Evolutionary conservation across 2,113 vertebrate genomes (phyloP), one percentile per base, ranked within the genome.

Genomic region (Boleophthalmus pectinirostris): DNA sequence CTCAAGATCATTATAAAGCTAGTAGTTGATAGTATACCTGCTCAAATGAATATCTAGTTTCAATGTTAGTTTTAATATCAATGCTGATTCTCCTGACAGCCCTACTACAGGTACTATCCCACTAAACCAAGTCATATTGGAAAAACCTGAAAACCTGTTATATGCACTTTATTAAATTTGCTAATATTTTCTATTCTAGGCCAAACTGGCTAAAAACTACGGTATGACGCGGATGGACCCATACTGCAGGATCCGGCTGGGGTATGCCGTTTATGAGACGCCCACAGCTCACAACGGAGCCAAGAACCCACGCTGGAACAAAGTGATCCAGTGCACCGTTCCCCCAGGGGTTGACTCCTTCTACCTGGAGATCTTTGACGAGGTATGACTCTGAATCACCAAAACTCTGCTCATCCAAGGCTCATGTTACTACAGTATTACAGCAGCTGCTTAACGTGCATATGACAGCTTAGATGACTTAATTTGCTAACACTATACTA

Each of bases 181-280:
- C 9, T 2, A 21, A n/a, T 23, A 7, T 38, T 69, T 64, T 70
- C 10, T 15, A 18, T 73, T 1, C 20, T 1, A 99, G 98, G 98
- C 96, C 25, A 99, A 98, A 85, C 74, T 99, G 77, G 97, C 98
- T 0, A 99, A 99, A 87, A 99, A 99, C 83, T 99, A 99, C 0
- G 97, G 98, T 0, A 96, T 99, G 96, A 99, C 98, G 0, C 96
- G 98, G 15, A 99, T 99, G 98, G 98, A 99, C 85, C 98, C 98
- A 0, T 99, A 99, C 75, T 98, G 97, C 69, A 92, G 97, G 2
- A 91, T 99, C 76, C 93, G 98, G 23, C 90, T 99, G 68, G 98
- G 98, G 0, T 98, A 98, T 0, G 96, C 97, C 0, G 97, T 99
- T 24, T 99, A 99, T 12, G 98, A 99, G 87, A 98, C 98, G 0